These are phyloP conservation scores for Polydrusus cervinus DNA, from an alignment of 2,888 invertebrate genomes.

Conservation along the genomic window DNA sequence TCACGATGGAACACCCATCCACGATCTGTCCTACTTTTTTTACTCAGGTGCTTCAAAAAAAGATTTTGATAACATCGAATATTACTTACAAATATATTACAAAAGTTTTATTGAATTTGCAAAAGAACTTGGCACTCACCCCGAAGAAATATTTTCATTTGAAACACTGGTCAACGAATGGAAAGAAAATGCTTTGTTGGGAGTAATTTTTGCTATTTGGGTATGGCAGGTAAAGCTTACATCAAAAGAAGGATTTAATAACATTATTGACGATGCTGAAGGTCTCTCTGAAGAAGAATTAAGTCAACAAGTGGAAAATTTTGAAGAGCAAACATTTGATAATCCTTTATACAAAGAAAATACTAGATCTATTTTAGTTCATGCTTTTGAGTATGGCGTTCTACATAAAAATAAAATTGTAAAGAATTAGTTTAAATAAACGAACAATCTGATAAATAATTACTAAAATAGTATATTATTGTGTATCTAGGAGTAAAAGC, in stretches of 20 bases:
- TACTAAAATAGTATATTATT: too few relatives aligned
- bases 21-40: neutral
- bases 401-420: conserved; percentile 3
- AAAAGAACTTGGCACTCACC: conserved; percentile 16
- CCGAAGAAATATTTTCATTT: conserved; percentile 40
- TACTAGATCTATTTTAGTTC: neutral
- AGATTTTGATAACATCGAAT: conserved; percentile 44
- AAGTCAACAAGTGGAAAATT: neutral
- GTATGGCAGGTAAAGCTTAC: conserved; percentile 38
- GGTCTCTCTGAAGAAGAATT: neutral
- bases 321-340: neutral
- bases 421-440: neutral
- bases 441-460: too few relatives aligned
- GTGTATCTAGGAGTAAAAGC: too few relatives aligned
- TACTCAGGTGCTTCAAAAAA: conserved; percentile 26
- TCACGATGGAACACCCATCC: conserved; percentile 51
- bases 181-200: conserved; percentile 46
- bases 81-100: conserved; percentile 50
- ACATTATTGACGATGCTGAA: neutral
- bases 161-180: conserved; percentile 47
- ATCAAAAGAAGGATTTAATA: conserved; percentile 28
- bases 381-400: conserved; percentile 3
- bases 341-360: conserved; percentile 15
- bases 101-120: conserved; percentile 24
- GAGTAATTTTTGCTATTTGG: conserved; percentile 29